A percentile compares a stretch with the other conserved stretches of the same genome.
Conservation (phyloP, 2,888 invertebrate genomes). For the Polylopha cassiicola region DNA sequence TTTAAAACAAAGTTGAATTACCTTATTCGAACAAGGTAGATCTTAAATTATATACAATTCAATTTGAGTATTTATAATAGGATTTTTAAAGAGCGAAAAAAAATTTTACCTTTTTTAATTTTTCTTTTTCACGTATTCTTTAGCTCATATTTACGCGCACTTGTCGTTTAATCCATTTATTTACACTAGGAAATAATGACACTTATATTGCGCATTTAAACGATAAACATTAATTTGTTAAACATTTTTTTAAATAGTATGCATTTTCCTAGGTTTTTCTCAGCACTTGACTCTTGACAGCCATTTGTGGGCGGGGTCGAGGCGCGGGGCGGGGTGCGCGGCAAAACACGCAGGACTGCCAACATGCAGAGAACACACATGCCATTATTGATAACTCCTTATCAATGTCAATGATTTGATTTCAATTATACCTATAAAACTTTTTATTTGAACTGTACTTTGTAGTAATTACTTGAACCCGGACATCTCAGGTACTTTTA, state of each 20-base stretch:
- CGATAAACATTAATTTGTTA: slow-evolving; percentile 5
- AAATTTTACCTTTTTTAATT: slow-evolving; percentile 6
- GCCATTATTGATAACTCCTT: not conserved
- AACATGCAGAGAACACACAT: slow-evolving; percentile 33
- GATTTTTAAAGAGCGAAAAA: not conserved
- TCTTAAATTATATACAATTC: too few species aligned
- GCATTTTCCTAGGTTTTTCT: slow-evolving; percentile 17
- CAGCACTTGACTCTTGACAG: slow-evolving; percentile 20
- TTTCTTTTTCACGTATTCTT: slow-evolving; percentile 1
- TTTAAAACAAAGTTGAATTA: too few species aligned
- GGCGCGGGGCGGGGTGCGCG: slow-evolving; percentile 36
- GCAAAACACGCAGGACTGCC: slow-evolving; percentile 52
- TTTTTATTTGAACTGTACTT: too few species aligned
- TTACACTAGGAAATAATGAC: not conserved
- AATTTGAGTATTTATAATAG: too few species aligned
- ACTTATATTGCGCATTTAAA: slow-evolving; percentile 2
- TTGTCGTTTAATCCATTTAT: not conserved
- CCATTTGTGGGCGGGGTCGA: slow-evolving; percentile 57
- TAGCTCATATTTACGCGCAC: slow-evolving; percentile 13
- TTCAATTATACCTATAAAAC: too few species aligned
- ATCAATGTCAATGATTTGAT: not conserved
- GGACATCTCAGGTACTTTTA: too few species aligned
- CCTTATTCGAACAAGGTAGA: too few species aligned
- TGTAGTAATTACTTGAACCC: too few species aligned
- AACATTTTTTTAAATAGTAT: slow-evolving; percentile 13